These are phyloP conservation scores for Troides oblongomaculatus DNA, from an alignment of 2,888 invertebrate genomes.

Conservation along the genomic window DNA sequence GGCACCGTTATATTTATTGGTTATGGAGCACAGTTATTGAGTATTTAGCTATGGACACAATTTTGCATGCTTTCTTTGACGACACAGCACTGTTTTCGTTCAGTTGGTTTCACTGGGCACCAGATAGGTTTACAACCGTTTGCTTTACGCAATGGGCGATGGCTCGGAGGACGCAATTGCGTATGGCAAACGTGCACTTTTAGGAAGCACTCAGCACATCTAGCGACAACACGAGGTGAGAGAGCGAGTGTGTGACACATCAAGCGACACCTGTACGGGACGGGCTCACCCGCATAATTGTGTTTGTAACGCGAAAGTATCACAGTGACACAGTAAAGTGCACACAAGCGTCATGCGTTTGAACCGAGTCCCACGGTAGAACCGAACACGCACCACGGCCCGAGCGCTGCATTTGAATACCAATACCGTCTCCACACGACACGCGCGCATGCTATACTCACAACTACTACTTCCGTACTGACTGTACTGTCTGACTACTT, in stretches of 20 bases:
- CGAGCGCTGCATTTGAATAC: slow-evolving; percentile 86
- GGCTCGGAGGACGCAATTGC: slow-evolving; percentile 41
- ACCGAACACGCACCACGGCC: slow-evolving; percentile 68
- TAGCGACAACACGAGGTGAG: slow-evolving; percentile 79
- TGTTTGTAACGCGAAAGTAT: slow-evolving; percentile 28
- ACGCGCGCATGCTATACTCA: slow-evolving; percentile 79
- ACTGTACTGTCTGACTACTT: slow-evolving; percentile 71
- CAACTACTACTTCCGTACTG: slow-evolving; percentile 73
- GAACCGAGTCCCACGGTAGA: slow-evolving; percentile 38
- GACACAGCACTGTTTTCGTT: slow-evolving; percentile 79
- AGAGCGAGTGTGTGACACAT: slow-evolving; percentile 74
- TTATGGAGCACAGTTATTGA: slow-evolving; percentile 80
- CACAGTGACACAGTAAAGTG: neutral
- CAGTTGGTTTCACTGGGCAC: slow-evolving; percentile 76
- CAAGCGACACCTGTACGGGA: slow-evolving; percentile 33
- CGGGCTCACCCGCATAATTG: slow-evolving; percentile 32
- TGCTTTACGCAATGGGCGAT: slow-evolving; percentile 50
- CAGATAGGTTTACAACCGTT: slow-evolving; percentile 64
- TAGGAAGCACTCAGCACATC: slow-evolving; percentile 76
- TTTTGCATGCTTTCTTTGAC: slow-evolving; percentile 79
- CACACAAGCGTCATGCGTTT: slow-evolving; percentile 27
- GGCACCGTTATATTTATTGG: slow-evolving; percentile 76
- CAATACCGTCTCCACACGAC: slow-evolving; percentile 82
- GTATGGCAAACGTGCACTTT: slow-evolving; percentile 64
- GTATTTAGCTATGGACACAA: slow-evolving; percentile 80